phyloP scores from a whole-genome alignment of 2,113 vertebrate species.

The Scytalopus superciliaris region DNA sequence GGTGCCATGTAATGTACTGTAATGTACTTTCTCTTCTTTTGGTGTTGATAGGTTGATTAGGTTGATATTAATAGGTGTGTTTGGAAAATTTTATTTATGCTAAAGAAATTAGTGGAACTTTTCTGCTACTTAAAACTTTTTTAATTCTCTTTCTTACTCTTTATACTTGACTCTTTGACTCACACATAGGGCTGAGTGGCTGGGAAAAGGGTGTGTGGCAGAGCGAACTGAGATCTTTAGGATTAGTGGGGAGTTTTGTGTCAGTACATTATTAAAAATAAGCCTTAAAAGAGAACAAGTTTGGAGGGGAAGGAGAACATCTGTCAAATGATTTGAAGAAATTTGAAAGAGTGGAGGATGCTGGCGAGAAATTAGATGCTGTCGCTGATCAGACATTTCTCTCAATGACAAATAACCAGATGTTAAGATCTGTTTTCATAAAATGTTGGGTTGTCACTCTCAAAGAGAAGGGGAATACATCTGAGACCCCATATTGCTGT shows the following conservation, averaged over 20 bases:
- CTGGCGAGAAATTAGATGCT: not conserved
- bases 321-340: not conserved
- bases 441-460: not conserved
- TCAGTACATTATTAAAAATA: not conserved
- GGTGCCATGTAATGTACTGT: not conserved
- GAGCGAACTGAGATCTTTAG: not conserved
- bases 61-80: not conserved
- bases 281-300: not conserved
- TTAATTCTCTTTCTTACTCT: not conserved
- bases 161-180: not conserved
- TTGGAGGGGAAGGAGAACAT: accelerated
- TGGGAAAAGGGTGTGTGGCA: not conserved
- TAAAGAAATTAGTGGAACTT: not conserved
- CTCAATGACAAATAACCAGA: not conserved
- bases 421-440: not conserved
- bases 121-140: not conserved
- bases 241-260: not conserved
- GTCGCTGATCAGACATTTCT: not conserved
- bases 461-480: not conserved
- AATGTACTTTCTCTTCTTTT: not conserved
- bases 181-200: not conserved
- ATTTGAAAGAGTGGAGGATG: not conserved
- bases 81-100: not conserved
- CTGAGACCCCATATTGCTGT: not conserved
- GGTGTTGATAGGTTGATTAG: too few species aligned